Percentiles rank a stretch among this genome's conserved stretches.
Conservation (phyloP, 2,113 vertebrate genomes). For the Taxidea taxus region DNA sequence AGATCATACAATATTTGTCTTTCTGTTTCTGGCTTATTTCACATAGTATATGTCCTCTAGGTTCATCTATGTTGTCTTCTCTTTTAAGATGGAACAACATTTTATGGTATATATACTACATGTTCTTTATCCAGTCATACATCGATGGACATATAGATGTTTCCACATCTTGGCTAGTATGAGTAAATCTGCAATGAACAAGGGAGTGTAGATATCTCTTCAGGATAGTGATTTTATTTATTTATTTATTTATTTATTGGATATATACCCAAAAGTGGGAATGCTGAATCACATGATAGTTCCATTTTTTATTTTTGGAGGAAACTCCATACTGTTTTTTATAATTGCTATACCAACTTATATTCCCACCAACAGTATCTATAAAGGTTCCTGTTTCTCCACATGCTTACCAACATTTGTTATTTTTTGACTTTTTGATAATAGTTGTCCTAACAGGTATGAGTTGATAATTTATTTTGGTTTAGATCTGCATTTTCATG, state of each 20-base stretch:
- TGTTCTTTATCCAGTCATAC: background rate
- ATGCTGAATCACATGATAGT: background rate
- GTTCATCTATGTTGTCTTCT: background rate
- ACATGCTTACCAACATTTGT: background rate
- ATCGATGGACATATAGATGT: background rate
- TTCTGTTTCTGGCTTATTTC: background rate
- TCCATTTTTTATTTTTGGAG: background rate
- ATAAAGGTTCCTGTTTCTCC: background rate
- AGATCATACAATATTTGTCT: background rate
- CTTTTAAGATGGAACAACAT: background rate
- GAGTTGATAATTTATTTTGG: background rate
- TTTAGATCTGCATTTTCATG: background rate
- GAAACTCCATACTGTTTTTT: background rate
- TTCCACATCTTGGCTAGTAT: no score
- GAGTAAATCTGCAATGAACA: background rate
- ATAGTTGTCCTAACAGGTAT: background rate
- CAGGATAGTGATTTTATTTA: background rate
- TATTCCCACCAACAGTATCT: background rate
- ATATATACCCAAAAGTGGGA: background rate
- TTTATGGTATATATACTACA: background rate
- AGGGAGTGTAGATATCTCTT: background rate
- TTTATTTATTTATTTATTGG: background rate
- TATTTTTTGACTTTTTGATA: background rate
- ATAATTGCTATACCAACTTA: background rate
- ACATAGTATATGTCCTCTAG: background rate